A percentile compares a stretch with the other conserved stretches of the same genome.
These are phyloP conservation scores for Brachionus plicatilis DNA, from an alignment of 1,140 invertebrate genomes.

Conservation along the genomic window DNA sequence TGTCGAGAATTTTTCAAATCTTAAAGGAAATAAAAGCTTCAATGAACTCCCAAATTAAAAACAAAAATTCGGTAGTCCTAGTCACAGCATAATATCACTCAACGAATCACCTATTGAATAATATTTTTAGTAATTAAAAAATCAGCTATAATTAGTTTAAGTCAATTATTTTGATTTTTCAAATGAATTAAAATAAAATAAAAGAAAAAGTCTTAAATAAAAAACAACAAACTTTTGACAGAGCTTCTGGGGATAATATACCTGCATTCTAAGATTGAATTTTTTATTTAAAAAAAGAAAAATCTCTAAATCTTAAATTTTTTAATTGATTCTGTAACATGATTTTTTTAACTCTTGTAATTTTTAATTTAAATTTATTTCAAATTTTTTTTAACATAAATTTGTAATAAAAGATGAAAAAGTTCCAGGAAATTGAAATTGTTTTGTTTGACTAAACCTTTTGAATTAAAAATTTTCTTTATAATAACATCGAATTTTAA, in stretches of 20 bases:
- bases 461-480: not conserved
- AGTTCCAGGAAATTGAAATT: not conserved
- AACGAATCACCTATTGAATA: not conserved
- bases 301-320: not conserved
- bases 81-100: not conserved
- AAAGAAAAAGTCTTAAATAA: not conserved
- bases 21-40: not conserved
- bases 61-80: not conserved
- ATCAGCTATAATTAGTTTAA: not conserved
- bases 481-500: not conserved
- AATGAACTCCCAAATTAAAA: not conserved
- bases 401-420: not conserved
- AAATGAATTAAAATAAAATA: not conserved
- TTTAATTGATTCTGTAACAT: not conserved
- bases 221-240: not conserved
- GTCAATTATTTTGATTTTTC: not conserved
- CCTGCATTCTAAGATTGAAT: not conserved
- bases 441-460: not conserved
- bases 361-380: not conserved
- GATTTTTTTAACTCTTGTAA: not conserved
- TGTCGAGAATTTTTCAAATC: not conserved
- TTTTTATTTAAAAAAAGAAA: not conserved
- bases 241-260: constrained; percentile 13
- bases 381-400: not conserved
- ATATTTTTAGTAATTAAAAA: not conserved